phyloP scores from a whole-genome alignment of 2,113 vertebrate species.

The Baryphthengus martii region DNA sequence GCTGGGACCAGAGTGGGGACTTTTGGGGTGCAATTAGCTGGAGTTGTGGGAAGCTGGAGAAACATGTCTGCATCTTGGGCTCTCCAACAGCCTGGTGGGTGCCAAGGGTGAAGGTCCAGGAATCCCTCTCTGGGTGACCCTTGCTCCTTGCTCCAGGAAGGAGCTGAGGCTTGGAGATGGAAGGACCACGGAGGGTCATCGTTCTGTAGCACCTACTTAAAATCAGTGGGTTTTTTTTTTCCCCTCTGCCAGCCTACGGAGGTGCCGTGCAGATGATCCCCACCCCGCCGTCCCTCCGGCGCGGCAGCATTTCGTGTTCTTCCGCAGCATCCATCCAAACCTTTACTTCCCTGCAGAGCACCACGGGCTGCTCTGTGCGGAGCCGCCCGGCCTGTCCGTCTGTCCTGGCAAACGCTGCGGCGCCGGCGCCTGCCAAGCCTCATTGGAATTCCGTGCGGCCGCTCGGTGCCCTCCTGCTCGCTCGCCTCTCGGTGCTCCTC shows the following conservation, averaged over 20 bases:
- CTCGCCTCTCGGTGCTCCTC: not conserved
- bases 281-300: not conserved
- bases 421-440: not conserved
- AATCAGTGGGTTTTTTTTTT: rapidly evolving
- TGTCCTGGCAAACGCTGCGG: rapidly evolving
- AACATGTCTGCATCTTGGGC: rapidly evolving
- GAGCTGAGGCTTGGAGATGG: not conserved
- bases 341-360: not conserved
- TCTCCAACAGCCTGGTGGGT: not conserved
- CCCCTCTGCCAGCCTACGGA: not conserved
- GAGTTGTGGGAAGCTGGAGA: not conserved
- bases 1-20: not conserved
- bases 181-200: rapidly evolving
- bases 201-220: not conserved
- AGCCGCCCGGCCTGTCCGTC: not conserved
- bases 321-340: not conserved
- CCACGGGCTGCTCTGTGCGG: rapidly evolving
- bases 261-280: not conserved
- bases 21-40: not conserved
- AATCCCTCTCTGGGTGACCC: not conserved
- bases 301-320: rapidly evolving
- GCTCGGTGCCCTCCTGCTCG: not conserved
- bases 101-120: not conserved
- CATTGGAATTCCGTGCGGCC: not conserved
- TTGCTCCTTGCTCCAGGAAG: too few species aligned